Evolutionary conservation across 2,113 vertebrate genomes (phyloP).

Genomic region (Aegypius monachus): DNA sequence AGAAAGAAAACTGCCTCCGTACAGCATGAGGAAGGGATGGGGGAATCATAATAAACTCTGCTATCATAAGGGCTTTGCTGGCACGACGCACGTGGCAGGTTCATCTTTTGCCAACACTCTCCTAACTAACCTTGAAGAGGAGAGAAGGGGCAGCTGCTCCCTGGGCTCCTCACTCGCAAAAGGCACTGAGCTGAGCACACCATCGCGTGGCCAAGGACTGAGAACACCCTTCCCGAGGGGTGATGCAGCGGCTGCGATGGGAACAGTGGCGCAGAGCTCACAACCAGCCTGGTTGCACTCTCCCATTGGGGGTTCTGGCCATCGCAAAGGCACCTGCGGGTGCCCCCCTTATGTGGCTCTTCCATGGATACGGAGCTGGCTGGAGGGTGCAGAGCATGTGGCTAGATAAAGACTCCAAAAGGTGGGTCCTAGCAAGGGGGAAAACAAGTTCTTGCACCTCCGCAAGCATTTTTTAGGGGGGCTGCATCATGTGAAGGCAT

Average conservation of each 20-base stretch:
- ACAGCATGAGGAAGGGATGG: accelerated
- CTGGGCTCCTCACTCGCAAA: not conserved
- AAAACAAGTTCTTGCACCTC: not conserved
- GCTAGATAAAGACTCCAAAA: not conserved
- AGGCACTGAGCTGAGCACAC: not conserved
- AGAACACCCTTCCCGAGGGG: not conserved
- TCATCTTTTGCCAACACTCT: not conserved
- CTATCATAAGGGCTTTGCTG: not conserved
- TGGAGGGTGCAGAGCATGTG: not conserved
- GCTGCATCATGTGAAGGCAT: not conserved
- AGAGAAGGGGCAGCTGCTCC: not conserved
- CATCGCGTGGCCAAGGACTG: accelerated
- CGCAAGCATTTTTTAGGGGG: accelerated
- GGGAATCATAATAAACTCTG: not conserved
- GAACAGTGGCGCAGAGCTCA: accelerated
- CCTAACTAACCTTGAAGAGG: not conserved
- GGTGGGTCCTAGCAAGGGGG: not conserved
- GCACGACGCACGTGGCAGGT: accelerated
- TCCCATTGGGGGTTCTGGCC: not conserved
- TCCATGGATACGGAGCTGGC: accelerated
- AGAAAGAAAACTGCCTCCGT: not conserved
- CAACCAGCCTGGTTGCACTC: accelerated
- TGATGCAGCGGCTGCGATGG: not conserved
- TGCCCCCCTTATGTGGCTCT: not conserved
- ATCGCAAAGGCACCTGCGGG: not conserved